Percentiles rank a stretch among this genome's conserved stretches.
Conservation (phyloP, 2,888 invertebrate species). For the Cybosia mesomella region DNA sequence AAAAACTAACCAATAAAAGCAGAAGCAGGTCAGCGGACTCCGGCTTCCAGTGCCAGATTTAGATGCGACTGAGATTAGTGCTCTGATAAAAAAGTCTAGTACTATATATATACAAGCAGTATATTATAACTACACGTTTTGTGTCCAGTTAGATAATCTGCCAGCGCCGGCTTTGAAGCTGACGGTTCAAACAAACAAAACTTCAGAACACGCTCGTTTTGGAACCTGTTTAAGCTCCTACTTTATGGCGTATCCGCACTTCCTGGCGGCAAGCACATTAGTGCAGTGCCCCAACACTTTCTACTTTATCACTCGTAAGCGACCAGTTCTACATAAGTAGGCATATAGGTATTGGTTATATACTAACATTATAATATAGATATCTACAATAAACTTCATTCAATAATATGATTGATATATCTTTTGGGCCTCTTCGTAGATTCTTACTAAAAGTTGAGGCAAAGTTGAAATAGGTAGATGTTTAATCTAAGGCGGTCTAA, state of each 20-base stretch:
- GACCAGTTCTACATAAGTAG: conserved; percentile 29
- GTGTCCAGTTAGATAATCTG: not conserved
- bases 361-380: not conserved
- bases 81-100: no score
- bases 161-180: not conserved
- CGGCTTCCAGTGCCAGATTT: no score
- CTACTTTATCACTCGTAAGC: conserved; percentile 45
- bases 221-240: conserved; percentile 44
- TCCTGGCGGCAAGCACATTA: conserved; percentile 44
- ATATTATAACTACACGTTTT: no score
- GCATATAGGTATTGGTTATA: not conserved
- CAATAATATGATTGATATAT: no score
- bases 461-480: not conserved
- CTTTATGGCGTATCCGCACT: conserved; percentile 39
- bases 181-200: not conserved
- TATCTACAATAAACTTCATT: no score
- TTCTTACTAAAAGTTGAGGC: not conserved
- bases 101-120: no score
- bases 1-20: no score
- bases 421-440: not conserved
- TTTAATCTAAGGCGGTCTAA: not conserved
- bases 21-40: no score
- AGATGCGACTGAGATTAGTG: no score
- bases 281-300: conserved; percentile 53
- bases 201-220: conserved; percentile 5